Percentiles rank a stretch among this genome's conserved stretches.
phyloP scores from a whole-genome alignment of 1,140 invertebrate species.

The Steinernema feltiae region DNA sequence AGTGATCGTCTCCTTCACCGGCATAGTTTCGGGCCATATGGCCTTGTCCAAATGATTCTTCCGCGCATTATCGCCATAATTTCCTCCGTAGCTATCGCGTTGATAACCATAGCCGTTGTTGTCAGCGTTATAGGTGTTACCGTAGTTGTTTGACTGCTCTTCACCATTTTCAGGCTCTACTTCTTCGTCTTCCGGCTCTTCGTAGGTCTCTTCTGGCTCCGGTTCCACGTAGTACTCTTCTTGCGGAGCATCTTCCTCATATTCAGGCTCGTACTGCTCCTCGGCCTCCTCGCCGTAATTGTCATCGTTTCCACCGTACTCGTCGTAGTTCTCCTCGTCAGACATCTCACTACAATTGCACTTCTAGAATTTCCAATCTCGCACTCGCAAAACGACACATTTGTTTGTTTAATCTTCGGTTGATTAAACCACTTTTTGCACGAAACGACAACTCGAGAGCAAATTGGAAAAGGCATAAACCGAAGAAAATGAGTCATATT shows the following conservation, averaged over 20 bases:
- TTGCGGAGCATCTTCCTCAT: not conserved
- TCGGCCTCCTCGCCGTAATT: too few relatives aligned
- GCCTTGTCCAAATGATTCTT: not conserved
- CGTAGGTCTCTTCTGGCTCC: not conserved
- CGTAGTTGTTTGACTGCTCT: not conserved
- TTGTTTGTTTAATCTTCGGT: conserved; percentile 1
- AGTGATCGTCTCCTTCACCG: conserved; percentile 17
- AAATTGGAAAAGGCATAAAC: not conserved
- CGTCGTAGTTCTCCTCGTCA: not conserved
- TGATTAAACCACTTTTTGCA: not conserved
- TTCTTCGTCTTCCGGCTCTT: not conserved
- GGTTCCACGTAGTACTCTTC: not conserved
- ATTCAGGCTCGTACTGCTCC: too few relatives aligned
- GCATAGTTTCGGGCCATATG: conserved; percentile 13
- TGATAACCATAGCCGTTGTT: not conserved
- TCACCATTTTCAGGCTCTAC: not conserved
- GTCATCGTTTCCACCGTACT: too few relatives aligned
- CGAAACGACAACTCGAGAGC: not conserved
- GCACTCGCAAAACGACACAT: not conserved
- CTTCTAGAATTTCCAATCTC: not conserved
- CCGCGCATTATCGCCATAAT: not conserved
- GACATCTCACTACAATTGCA: conserved; percentile 1
- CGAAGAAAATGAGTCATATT: conserved; percentile 1
- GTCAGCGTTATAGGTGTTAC: not conserved
- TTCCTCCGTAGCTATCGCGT: not conserved